phyloP scores from a whole-genome alignment of 2,113 vertebrate genomes.

The Ceyx cyanopectus region DNA sequence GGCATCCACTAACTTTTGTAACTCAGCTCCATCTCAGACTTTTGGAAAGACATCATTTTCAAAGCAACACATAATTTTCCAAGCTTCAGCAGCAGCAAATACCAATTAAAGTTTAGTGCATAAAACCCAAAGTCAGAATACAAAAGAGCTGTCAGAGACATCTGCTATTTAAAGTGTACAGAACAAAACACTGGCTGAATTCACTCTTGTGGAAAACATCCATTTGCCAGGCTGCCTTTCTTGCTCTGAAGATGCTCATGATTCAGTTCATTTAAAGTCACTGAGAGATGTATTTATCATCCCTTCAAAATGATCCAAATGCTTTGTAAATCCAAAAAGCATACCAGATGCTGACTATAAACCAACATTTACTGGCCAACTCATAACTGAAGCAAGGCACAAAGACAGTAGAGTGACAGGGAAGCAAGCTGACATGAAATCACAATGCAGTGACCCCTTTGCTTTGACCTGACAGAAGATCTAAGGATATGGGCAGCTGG shows the following conservation, averaged over 20 bases:
- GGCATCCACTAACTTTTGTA: background rate
- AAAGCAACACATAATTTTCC: background rate
- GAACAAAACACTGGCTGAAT: slow-evolving; percentile 13
- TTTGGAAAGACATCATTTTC: background rate
- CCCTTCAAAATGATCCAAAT: background rate
- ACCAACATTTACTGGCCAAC: slow-evolving; percentile 13
- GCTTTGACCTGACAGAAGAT: slow-evolving; percentile 26
- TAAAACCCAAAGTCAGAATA: slow-evolving; percentile 13
- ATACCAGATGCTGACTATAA: background rate
- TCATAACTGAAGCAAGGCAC: slow-evolving; percentile 33
- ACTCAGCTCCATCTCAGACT: background rate
- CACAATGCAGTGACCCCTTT: background rate
- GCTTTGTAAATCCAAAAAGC: slow-evolving; percentile 12
- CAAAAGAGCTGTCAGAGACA: slow-evolving; percentile 13
- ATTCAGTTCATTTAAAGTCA: slow-evolving; percentile 10
- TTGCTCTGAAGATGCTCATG: background rate
- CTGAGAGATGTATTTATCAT: background rate
- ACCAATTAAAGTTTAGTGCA: background rate
- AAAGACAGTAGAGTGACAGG: background rate
- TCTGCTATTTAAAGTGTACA: slow-evolving; percentile 13
- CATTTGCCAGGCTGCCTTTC: slow-evolving; percentile 16
- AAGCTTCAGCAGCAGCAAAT: slow-evolving; percentile 27
- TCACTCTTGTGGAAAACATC: background rate
- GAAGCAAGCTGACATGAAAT: background rate
- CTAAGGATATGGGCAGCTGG: background rate